A percentile compares a stretch with the other conserved stretches of the same genome.
Evolutionary conservation across 2,113 vertebrate genomes (phyloP).

Genomic region (Sphyrna mokarran): DNA sequence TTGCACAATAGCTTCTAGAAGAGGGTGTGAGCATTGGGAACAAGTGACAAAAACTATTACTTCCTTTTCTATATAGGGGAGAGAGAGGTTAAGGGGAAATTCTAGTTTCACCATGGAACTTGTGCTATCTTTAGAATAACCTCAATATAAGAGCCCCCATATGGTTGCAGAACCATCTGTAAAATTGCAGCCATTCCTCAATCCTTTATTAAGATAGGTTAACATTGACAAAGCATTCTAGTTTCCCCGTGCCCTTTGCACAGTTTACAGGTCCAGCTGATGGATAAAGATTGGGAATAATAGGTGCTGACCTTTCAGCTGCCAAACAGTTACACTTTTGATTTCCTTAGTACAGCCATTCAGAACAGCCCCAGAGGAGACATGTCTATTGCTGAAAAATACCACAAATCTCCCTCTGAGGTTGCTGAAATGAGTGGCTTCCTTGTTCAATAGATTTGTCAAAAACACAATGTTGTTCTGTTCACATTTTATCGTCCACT

Average conservation of each 20-base stretch:
- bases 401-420: background rate
- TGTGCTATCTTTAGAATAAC: background rate
- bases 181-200: background rate
- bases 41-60: background rate
- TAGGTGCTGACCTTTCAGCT: background rate
- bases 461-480: background rate
- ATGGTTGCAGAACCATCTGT: background rate
- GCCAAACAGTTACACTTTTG: background rate
- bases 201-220: background rate
- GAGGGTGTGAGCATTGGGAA: background rate
- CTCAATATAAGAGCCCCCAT: background rate
- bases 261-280: background rate
- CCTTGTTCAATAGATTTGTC: background rate
- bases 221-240: background rate
- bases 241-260: background rate
- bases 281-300: background rate
- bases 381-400: background rate
- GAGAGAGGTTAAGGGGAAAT: background rate
- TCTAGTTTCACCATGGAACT: background rate
- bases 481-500: background rate
- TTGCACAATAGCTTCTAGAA: background rate
- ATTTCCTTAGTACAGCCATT: background rate
- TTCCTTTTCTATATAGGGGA: background rate
- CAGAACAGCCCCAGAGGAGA: background rate
- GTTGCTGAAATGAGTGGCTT: background rate